Evolutionary conservation across 2,113 vertebrate species (phyloP).

Genomic region (Isurus oxyrinchus): DNA sequence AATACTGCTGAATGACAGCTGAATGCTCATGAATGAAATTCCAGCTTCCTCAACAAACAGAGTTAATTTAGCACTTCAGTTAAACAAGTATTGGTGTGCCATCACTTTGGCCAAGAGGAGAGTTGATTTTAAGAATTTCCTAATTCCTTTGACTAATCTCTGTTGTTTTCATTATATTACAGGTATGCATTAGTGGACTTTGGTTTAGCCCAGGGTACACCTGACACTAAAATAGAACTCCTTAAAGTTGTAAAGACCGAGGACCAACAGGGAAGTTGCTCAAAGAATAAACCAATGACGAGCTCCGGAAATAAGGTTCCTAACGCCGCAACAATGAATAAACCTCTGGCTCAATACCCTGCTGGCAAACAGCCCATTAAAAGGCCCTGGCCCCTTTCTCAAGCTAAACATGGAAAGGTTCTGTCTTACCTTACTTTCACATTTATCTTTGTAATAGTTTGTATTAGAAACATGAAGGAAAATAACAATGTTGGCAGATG

Average conservation of each 20-base stretch:
- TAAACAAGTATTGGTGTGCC: background rate
- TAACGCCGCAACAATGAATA: slow-evolving; percentile 47
- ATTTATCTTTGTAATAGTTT: slow-evolving; percentile 41
- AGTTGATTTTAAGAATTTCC: background rate
- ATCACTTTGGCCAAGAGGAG: background rate
- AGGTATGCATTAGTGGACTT: slow-evolving; percentile 96
- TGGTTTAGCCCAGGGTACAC: slow-evolving; percentile 89
- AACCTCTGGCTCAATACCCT: slow-evolving; percentile 49
- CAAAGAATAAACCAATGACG: slow-evolving; percentile 52
- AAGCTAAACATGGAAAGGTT: slow-evolving; percentile 72
- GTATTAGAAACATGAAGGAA: slow-evolving; percentile 30
- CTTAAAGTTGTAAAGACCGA: slow-evolving; percentile 76
- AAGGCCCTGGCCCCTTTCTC: slow-evolving; percentile 57
- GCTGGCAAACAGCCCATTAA: slow-evolving; percentile 61
- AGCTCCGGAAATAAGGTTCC: slow-evolving; percentile 56
- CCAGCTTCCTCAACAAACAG: background rate
- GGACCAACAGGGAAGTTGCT: slow-evolving; percentile 68
- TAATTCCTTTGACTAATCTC: background rate
- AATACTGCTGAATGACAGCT: background rate
- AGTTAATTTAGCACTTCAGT: background rate
- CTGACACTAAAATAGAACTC: slow-evolving; percentile 81
- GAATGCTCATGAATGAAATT: background rate
- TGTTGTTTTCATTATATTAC: background rate
- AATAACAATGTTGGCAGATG: background rate
- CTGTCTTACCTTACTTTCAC: slow-evolving; percentile 44